Evolutionary conservation across 2,797 vertebrate species (phyloP).

Genomic region (Eupleurogrammus muticus): DNA sequence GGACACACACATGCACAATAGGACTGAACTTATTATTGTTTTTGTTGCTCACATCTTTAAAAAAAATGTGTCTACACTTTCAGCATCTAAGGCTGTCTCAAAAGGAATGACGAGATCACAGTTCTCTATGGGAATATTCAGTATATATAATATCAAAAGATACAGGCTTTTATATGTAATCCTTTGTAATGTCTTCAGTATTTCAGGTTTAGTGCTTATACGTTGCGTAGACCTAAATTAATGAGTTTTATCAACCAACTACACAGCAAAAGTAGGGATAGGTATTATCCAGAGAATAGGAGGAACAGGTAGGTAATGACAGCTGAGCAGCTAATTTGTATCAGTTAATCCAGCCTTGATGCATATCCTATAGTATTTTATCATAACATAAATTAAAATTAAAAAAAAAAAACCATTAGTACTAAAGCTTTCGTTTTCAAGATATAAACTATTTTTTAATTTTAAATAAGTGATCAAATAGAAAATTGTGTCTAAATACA

Average conservation of each 20-base stretch:
- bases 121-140: background rate
- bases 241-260: background rate
- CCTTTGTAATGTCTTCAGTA: background rate
- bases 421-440: too few relatives aligned
- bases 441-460: too few relatives aligned
- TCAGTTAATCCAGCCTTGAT: too few relatives aligned
- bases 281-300: background rate
- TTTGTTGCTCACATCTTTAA: background rate
- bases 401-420: too few relatives aligned
- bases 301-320: too few relatives aligned
- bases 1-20: constrained; percentile 2
- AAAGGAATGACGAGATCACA: background rate
- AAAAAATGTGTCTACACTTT: background rate
- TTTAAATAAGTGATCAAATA: too few relatives aligned
- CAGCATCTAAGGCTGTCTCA: background rate
- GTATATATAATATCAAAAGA: background rate
- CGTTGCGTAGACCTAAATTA: background rate
- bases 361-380: too few relatives aligned
- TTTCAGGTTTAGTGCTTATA: background rate
- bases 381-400: too few relatives aligned
- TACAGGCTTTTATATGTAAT: background rate
- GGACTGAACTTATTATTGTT: background rate
- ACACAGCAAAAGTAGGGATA: background rate
- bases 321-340: too few relatives aligned
- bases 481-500: too few relatives aligned